phyloP scores from a whole-genome alignment of 2,113 vertebrate species.

The Petroica traversi region DNA sequence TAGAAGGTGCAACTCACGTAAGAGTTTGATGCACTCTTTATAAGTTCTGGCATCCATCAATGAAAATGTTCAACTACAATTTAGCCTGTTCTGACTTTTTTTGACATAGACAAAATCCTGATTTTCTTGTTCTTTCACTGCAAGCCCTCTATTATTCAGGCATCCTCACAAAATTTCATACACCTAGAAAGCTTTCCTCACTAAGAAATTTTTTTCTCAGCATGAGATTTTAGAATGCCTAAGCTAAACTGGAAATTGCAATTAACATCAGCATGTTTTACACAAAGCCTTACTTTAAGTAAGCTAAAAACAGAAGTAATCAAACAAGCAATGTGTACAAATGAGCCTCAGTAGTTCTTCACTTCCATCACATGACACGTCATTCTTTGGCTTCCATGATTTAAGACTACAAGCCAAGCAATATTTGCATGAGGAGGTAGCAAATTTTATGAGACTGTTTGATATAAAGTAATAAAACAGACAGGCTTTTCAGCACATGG shows the following conservation, averaged over 20 bases:
- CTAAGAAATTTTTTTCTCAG: background rate
- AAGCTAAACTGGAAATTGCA: background rate
- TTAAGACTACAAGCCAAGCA: background rate
- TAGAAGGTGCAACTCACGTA: background rate
- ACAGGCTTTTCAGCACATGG: background rate
- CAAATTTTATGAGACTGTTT: background rate
- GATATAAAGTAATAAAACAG: background rate
- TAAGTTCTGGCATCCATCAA: background rate
- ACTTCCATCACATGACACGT: fast-evolving
- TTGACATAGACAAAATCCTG: background rate
- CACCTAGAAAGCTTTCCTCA: background rate
- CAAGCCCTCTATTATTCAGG: background rate
- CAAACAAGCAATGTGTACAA: background rate
- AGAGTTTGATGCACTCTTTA: background rate
- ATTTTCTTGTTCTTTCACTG: background rate
- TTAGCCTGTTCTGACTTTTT: background rate
- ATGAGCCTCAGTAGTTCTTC: background rate
- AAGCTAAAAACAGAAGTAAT: background rate
- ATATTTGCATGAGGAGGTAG: background rate
- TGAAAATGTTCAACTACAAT: background rate
- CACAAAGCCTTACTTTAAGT: background rate
- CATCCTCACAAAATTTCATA: background rate
- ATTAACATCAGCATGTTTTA: background rate
- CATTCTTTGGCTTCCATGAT: background rate
- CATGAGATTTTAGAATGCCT: background rate